phyloP scores from a whole-genome alignment of 2,797 vertebrate genomes.

The Simalia tracyae region DNA sequence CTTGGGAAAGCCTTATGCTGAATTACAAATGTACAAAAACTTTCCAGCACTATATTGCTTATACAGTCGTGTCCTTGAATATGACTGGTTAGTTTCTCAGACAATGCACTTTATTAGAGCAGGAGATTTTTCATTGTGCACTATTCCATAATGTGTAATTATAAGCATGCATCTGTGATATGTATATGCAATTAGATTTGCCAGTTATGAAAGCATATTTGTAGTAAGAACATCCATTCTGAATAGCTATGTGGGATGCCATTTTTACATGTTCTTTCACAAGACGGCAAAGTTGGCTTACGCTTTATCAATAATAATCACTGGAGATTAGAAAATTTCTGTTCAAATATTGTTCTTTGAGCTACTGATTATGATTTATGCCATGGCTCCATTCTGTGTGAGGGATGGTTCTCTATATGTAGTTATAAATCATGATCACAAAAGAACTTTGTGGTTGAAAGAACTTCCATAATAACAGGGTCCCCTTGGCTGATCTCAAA shows the following conservation, averaged over 20 bases:
- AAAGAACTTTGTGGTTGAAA: not conserved
- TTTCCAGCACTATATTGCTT: not conserved
- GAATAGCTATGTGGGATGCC: not conserved
- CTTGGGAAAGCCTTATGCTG: not conserved
- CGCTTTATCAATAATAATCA: not conserved
- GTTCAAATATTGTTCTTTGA: too few species aligned
- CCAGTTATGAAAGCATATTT: not conserved
- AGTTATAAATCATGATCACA: not conserved
- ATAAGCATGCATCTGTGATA: not conserved
- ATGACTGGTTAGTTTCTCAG: not conserved
- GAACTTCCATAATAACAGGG: not conserved
- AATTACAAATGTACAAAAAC: not conserved
- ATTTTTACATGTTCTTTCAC: not conserved
- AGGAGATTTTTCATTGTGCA: not conserved
- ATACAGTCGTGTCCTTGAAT: not conserved
- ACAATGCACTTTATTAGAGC: not conserved
- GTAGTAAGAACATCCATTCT: not conserved
- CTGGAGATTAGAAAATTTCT: not conserved
- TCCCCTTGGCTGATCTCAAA: not conserved
- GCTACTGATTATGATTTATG: not conserved
- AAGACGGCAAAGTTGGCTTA: not conserved
- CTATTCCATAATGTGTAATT: not conserved
- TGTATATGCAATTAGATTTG: not conserved
- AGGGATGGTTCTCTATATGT: not conserved
- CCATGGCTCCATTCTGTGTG: not conserved